Evolutionary conservation across 2,888 invertebrate species (phyloP), one percentile per base, ranked within the genome.

Genomic region (Gymnosoma rotundatum): DNA sequence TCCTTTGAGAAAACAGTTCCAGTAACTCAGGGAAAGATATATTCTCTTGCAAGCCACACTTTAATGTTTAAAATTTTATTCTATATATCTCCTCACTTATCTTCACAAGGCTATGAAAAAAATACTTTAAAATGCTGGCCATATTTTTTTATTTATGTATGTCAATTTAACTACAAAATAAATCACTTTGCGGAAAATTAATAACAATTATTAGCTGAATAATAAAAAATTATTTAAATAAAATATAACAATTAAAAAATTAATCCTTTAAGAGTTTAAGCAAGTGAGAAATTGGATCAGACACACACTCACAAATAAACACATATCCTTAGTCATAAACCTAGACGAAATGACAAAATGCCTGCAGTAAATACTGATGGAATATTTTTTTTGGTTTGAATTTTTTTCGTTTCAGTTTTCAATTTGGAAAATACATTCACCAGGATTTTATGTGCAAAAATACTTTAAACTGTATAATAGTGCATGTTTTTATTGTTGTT

Each of bases 131-230:
- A n/a, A 25, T 50, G 36, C 32, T 63, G 25, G 20, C 45, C 52
- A 78, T 70, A 61, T 56, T 63, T 78, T 45, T 61, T 69, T 20
- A 54, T 45, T 54, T 63, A 16, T 36, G 36, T 16, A 14, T 21
- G n/a, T n/a, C n/a, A n/a, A 50, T 67, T 25, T 12, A 45, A 58
- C 58, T 50, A 58, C 38, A 61, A 48, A 64, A 38, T 21, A 66
- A 66, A 72, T 20, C 14, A 61, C 67, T 80, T 52, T 73, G 56
- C 52, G 45, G 42, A 16, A 70, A 78, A 78, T 81, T 80, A 84
- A 80, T 74, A 83, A 76, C 76, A 83, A 83, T 84, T 80, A 80
- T 72, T 20, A 83, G 78, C 45, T 73, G 42, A 63, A 78, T 21
- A 38, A 76, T 58, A 16, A 66, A 72, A 60, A 7, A 75, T 54